Conservation (phyloP, 92 coral and sea anemone species). For the Phenganax subtilis region DNA sequence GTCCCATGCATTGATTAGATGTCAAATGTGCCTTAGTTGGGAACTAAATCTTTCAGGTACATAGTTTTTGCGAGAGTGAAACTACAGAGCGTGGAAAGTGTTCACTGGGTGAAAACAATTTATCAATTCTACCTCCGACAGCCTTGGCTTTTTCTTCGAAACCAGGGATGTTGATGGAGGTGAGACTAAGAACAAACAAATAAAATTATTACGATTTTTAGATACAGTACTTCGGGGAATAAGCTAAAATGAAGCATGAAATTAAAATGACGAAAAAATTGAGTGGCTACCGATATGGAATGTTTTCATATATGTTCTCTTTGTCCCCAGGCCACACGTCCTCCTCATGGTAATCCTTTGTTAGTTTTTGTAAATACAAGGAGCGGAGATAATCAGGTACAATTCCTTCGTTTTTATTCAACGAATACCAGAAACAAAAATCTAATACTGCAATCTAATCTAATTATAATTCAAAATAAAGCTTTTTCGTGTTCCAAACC, state of each 20-base stretch:
- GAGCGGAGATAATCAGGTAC: conserved; percentile 98
- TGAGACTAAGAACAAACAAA: conserved; percentile 29
- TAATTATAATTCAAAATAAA: no score
- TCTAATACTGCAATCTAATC: no score
- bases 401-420: background rate
- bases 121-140: conserved; percentile 75
- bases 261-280: no score
- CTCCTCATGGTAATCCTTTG: conserved; percentile 76
- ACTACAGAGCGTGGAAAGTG: conserved; percentile 48
- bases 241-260: no score
- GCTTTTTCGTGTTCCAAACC: background rate
- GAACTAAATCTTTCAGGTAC: conserved; percentile 53
- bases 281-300: no score
- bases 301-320: background rate
- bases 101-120: conserved; percentile 72
- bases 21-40: no score
- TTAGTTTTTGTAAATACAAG: conserved; percentile 93
- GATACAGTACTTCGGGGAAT: background rate
- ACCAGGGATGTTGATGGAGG: conserved; percentile 58
- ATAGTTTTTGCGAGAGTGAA: conserved; percentile 64
- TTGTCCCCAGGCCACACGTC: conserved; percentile 58
- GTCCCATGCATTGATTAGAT: no score
- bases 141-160: conserved; percentile 54
- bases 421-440: background rate
- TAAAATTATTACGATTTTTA: background rate